Evolutionary conservation across 2,888 invertebrate species (phyloP), one percentile per base, ranked within the genome.

Genomic region (Unio pictorum): DNA sequence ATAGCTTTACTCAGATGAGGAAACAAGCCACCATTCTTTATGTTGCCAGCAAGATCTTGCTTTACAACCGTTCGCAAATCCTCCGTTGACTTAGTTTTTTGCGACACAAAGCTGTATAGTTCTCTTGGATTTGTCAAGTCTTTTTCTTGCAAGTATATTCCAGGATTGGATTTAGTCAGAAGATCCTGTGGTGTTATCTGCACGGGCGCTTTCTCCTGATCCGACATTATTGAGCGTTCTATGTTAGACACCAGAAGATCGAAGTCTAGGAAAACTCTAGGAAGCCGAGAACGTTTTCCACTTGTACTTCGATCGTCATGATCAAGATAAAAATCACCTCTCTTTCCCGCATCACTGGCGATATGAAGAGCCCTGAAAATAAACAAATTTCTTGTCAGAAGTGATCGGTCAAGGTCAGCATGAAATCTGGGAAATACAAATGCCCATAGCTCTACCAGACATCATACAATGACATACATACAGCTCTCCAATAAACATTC

Each of bases 81-180:
- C 62, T 77, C 77, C 28, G 69, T 74, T 6, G 77, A 74, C 71
- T 77, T 77, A 3, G 74, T 69, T 45, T 66, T 68, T 54, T 77
- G 57, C n/a, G 78, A 75, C 26, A 81, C 63, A 34, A 79, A 73
- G 55, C 60, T 79, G 63, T 81, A 79, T 67, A 79, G 75, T 64
- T 81, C 78, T 34, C 79, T 66, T 15, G 78, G 79, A 68, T 77
- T 80, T 34, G 75, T 75, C 23, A 78, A 66, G 54, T 80, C 80
- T 4, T 71, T 60, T 20, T 17, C 15, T 8, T 58, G 8, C 20
- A 68, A 23, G 60, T 68, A 79, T 54, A 80, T 18, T 23, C 68
- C 71, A 17, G 79, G 77, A 67, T 81, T 76, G 61, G 78, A 78
- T 61, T 77, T 67, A 17, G 74, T 28, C 45, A 81, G 64, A n/a